These are phyloP conservation scores for Chlorodrepanis virens DNA, from an alignment of 2,113 vertebrate species.

Conservation along the genomic window DNA sequence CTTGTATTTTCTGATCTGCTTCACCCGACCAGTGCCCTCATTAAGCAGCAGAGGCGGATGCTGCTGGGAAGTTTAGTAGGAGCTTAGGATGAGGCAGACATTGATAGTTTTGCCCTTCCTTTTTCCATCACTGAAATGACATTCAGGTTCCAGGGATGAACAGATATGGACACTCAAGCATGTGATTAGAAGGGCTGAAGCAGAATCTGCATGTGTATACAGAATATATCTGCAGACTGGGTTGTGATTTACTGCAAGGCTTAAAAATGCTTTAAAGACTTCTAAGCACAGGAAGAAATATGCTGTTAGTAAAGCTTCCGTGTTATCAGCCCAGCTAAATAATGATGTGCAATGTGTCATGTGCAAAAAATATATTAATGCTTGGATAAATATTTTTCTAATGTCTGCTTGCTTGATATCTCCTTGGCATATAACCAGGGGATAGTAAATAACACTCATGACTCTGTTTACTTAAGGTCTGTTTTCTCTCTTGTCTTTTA, in stretches of 20 bases:
- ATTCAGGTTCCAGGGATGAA: slow-evolving; percentile 21
- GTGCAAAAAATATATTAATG: slow-evolving; percentile 71
- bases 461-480: slow-evolving; percentile 72
- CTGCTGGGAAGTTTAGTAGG: not conserved
- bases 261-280: slow-evolving; percentile 55
- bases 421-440: slow-evolving; percentile 71
- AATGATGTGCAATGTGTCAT: slow-evolving; percentile 75
- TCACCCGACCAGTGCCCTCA: not conserved
- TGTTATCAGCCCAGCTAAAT: slow-evolving; percentile 78
- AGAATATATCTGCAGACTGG: slow-evolving; percentile 47
- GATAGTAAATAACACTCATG: slow-evolving; percentile 75
- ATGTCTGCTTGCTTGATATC: slow-evolving; percentile 70
- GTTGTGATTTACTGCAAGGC: slow-evolving; percentile 56
- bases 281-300: slow-evolving; percentile 71
- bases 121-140: not conserved
- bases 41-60: not conserved
- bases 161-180: slow-evolving; percentile 27
- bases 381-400: slow-evolving; percentile 82
- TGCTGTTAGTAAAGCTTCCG: slow-evolving; percentile 62
- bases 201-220: slow-evolving; percentile 44
- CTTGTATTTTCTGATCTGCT: not conserved
- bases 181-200: slow-evolving; percentile 27
- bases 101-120: not conserved
- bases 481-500: slow-evolving; percentile 66
- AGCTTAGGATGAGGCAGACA: not conserved